phyloP scores from a whole-genome alignment of 1,140 invertebrate genomes.

The Andrena cerasifolii region DNA sequence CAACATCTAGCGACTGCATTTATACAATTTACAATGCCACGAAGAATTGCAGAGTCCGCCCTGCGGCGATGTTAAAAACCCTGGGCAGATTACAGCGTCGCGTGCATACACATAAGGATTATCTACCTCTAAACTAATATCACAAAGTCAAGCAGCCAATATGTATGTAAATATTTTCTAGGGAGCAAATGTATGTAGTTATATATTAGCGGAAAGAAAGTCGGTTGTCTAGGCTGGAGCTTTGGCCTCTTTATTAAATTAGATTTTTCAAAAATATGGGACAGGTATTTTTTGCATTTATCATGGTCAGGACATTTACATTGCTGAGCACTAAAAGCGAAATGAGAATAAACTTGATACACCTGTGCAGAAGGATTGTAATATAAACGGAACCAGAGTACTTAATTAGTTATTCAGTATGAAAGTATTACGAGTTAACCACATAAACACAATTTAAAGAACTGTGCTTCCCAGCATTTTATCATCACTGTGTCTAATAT shows the following conservation, averaged over 20 bases:
- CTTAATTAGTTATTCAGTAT: no score
- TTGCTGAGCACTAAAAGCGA: no score
- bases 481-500: no score
- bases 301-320: neutral
- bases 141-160: neutral
- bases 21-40: no score
- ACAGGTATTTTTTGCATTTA: neutral
- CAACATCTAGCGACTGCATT: no score
- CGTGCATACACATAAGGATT: neutral
- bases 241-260: constrained; percentile 8
- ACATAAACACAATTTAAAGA: no score
- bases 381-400: no score
- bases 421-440: no score
- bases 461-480: no score
- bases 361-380: no score
- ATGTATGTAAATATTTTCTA: constrained; percentile 23
- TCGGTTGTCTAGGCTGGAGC: neutral
- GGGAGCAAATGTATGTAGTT: constrained; percentile 15
- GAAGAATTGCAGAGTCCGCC: no score
- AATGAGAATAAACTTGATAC: no score
- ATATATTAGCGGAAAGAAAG: constrained; percentile 18
- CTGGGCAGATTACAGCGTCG: neutral
- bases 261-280: neutral
- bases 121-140: neutral
- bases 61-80: constrained; percentile 1